These are phyloP conservation scores for Diplodus sargus DNA, from an alignment of 2,797 vertebrate genomes.

Conservation along the genomic window DNA sequence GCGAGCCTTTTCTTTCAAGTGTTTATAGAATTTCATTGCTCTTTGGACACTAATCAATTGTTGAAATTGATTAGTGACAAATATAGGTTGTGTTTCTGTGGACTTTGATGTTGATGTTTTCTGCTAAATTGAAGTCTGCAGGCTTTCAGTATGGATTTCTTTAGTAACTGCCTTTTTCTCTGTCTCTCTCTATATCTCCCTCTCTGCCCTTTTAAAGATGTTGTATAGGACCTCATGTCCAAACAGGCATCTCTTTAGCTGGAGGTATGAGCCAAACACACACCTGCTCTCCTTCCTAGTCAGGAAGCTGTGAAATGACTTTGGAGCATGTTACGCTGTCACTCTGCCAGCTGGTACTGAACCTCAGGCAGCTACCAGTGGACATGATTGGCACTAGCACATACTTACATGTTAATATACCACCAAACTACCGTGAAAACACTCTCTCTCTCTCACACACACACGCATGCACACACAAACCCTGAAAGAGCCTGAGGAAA, in stretches of 20 bases:
- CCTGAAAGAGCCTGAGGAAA: slow-evolving; percentile 7
- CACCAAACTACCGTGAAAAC: neutral
- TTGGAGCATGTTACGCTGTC: slow-evolving; percentile 50
- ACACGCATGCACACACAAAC: slow-evolving; percentile 3
- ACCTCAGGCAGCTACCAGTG: slow-evolving; percentile 51
- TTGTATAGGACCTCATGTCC: slow-evolving; percentile 22
- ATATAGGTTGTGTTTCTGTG: neutral
- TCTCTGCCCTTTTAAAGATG: slow-evolving; percentile 24
- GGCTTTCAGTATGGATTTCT: neutral
- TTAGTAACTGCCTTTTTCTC: neutral
- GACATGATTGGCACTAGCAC: slow-evolving; percentile 58
- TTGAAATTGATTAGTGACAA: neutral
- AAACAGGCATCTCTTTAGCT: slow-evolving; percentile 57
- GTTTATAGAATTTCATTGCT: neutral
- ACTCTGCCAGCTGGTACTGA: slow-evolving; percentile 67
- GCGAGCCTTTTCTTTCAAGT: neutral
- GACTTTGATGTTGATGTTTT: neutral
- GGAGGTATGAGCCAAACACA: slow-evolving; percentile 52
- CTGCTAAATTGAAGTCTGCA: neutral
- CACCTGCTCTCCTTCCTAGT: slow-evolving; percentile 68
- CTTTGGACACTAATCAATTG: neutral
- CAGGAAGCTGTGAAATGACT: slow-evolving; percentile 65
- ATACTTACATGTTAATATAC: slow-evolving; percentile 49
- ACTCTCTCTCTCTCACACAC: neutral
- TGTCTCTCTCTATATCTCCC: slow-evolving; percentile 2